These are phyloP conservation scores for Drosophila nr. medialis DNA, from an alignment of 2,888 invertebrate species.

Conservation along the genomic window DNA sequence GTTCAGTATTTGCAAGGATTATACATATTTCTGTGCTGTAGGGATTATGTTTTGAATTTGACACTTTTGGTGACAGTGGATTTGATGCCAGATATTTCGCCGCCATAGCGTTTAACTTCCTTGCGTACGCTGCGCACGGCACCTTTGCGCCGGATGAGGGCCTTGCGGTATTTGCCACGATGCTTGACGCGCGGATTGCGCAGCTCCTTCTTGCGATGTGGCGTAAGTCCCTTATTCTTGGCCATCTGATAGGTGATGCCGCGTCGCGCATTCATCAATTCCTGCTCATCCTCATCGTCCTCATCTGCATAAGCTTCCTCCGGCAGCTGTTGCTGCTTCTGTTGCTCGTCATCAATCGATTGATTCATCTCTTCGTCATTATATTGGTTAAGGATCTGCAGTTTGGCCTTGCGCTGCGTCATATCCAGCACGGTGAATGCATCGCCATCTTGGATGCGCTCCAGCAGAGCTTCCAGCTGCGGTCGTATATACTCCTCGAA, in stretches of 20 bases:
- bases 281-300: constrained; percentile 83
- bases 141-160: constrained; percentile 96
- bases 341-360: not conserved
- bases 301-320: constrained; percentile 81
- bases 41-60: constrained; percentile 88
- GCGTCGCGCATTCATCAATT: constrained; percentile 87
- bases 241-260: constrained; percentile 96
- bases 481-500: constrained; percentile 89
- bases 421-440: constrained; percentile 69
- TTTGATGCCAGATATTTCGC: constrained; percentile 97
- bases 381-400: constrained; percentile 63
- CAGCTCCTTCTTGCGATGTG: constrained; percentile 95
- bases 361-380: not conserved
- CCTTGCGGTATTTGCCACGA: constrained; percentile 95
- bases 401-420: constrained; percentile 56
- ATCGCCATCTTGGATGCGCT: constrained; percentile 85
- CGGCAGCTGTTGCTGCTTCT: constrained; percentile 35
- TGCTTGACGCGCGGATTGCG: constrained; percentile 98
- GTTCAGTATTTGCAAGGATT: constrained; percentile 5
- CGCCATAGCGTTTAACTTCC: constrained; percentile 93
- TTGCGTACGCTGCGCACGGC: constrained; percentile 94
- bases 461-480: constrained; percentile 88
- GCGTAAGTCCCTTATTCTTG: constrained; percentile 97
- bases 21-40: constrained; percentile 5
- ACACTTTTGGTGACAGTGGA: constrained; percentile 94